Base-by-base conservation (phyloP, 2,797 vertebrate species). In the Darevskia nairensis region DNA sequence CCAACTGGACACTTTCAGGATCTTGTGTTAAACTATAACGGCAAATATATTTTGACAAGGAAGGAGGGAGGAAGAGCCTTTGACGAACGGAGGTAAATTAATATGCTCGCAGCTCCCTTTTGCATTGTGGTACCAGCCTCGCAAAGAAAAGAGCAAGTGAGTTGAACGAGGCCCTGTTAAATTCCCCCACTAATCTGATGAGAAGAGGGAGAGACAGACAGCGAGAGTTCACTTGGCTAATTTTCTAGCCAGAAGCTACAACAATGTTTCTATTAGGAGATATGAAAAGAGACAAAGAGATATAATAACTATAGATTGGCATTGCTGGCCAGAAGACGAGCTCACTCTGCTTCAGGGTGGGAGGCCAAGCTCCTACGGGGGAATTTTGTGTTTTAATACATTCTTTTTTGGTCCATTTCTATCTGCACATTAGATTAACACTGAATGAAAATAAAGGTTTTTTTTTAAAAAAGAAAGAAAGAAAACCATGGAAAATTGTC, bases 181-280 rank as follows among this genome's bases (percentile, higher is more conserved):
- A 93, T 96, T 96, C 96, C 93, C 93, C 92, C 92, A 92, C 95
- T 95, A 93, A 93, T 96, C 93, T 95, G 95, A 97, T 93, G 94
- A 95, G 94, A 94, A 95, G 90, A 95, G 94, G 95, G 90, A 92
- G 91, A 93, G 81, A 88, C 6, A 93, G 90, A 88, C 84, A 94
- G 90, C 44, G 80, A 91, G 91, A 95, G 94, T 96, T 96, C 95
- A 95, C 92, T 95, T 96, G 95, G 92, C 92, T 95, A 95, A 96
- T 95, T 95, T 96, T 95, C 93, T 94, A 95, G 94, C 95, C 93
- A 96, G 94, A 86, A 97, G 95, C 93, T 92, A 89, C 97, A 97
- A 96, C 96, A 97, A 96, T 96, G 95, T 96, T 97, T 97, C 96
- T 86, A 96, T 94, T 96, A 96, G 96, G 94, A 97, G 93, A 97